These are phyloP conservation scores for Chauna torquata DNA, from an alignment of 2,113 vertebrate genomes.

Conservation along the genomic window DNA sequence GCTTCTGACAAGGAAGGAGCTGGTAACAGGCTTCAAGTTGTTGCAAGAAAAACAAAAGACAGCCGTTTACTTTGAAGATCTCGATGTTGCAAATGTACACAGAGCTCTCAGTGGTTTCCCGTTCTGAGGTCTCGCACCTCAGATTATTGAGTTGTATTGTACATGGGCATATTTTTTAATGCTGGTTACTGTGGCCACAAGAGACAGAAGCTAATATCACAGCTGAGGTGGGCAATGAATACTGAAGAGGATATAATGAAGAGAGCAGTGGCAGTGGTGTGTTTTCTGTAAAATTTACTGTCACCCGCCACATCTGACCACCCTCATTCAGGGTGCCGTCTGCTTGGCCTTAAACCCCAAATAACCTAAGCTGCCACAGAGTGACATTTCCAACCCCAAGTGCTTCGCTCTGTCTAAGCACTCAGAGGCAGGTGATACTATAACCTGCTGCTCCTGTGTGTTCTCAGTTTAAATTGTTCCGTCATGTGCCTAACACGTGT, in stretches of 20 bases:
- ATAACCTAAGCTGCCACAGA: neutral
- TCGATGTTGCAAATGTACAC: accelerated
- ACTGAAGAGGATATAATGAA: accelerated
- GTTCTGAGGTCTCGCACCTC: accelerated
- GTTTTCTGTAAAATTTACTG: accelerated
- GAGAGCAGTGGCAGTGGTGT: neutral
- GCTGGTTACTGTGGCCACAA: neutral
- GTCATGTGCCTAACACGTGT: neutral
- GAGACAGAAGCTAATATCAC: too few relatives aligned
- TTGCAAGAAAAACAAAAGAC: neutral
- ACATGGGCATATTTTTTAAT: accelerated
- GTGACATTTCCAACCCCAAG: accelerated
- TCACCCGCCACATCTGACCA: neutral
- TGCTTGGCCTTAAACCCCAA: neutral
- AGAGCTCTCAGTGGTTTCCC: neutral
- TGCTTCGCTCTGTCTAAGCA: too few relatives aligned
- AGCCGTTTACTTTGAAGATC: accelerated
- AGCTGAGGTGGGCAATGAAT: neutral
- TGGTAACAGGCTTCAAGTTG: neutral
- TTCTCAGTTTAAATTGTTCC: neutral
- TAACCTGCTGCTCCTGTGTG: accelerated
- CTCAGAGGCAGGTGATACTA: neutral
- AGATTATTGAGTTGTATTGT: neutral
- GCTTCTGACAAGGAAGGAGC: neutral
- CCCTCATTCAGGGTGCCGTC: neutral